Base-by-base conservation (phyloP, 2,113 vertebrate genomes). In the Bucco capensis region DNA sequence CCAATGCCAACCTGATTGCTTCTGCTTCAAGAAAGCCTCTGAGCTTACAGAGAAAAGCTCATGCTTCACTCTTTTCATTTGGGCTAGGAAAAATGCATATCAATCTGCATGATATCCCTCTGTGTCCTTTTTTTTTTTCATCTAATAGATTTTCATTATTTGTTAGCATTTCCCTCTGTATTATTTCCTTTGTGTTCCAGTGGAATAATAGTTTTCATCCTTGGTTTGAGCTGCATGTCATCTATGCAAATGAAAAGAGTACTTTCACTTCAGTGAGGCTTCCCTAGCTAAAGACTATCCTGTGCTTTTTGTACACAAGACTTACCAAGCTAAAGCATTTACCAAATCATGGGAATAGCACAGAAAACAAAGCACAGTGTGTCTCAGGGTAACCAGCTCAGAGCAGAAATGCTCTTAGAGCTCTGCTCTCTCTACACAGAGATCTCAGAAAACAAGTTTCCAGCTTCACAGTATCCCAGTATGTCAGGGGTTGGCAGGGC, bases 331-430 rank as follows among this genome's bases (percentile, higher is more conserved):
- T 84, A 87, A 86, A 97, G 66, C 65, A 24, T 91, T 96, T 83
- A 66, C 46, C 50, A 86, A 92, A 92, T 71, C 66, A 61, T 61
- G 87, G 83, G 57, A 77, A 67, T 30, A 90, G 46, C 76, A 91
- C 87, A 92, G 75, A 94, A 89, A 88, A 95, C 94, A 96, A 96
- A 93, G 87, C 84, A 64, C 90, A 80, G 18, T 53, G 71, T 79
- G 58, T 94, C 89, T 95, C 74, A 35, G 88, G 50, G 65, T n/a
- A 54, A 86, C 64, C 82, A 75, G 6, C 88, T 96, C 86, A 86
- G 61, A 86, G 62, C 60, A 12, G 58, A 94, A 95, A 94, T 88
- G 64, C 90, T 96, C 88, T 87, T 84, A 62, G 58, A 82, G 54
- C 92, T 94, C 95, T 83, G 53, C 69, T 60, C 27, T 94, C 54